Percentiles rank a stretch among this genome's conserved stretches.
Evolutionary conservation across 2,797 vertebrate genomes (phyloP).

Genomic region (Sebastolobus alascanus): DNA sequence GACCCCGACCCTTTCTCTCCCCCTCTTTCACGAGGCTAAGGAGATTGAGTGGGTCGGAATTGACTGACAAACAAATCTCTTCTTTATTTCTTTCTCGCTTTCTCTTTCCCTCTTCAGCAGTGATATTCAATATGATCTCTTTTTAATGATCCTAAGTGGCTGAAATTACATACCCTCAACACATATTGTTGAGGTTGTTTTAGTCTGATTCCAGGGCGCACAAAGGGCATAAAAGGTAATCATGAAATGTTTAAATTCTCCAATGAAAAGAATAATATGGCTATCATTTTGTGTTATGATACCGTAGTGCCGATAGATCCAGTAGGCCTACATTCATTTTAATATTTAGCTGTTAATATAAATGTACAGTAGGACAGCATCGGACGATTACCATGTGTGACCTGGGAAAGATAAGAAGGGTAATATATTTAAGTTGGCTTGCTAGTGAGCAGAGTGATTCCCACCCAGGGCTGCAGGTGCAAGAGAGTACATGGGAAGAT

Average conservation of each 20-base stretch:
- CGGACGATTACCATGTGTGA: conserved; percentile 39
- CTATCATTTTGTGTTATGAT: conserved; percentile 59
- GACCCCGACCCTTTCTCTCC: conserved; percentile 79
- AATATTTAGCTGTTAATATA: conserved; percentile 51
- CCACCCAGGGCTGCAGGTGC: conserved; percentile 3
- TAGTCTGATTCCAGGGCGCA: conserved; percentile 62
- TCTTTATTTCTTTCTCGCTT: conserved; percentile 87
- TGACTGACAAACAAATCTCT: conserved; percentile 94
- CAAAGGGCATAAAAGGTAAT: conserved; percentile 60
- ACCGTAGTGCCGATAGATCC: conserved; percentile 28
- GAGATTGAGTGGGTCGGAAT: conserved; percentile 88
- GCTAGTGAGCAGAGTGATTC: conserved; percentile 35
- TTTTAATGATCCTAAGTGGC: conserved; percentile 94
- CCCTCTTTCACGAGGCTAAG: conserved; percentile 85
- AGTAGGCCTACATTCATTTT: conserved; percentile 39
- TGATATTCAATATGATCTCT: conserved; percentile 96
- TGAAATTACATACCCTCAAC: conserved; percentile 87
- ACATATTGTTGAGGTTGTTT: conserved; percentile 77
- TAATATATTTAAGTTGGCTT: conserved; percentile 39
- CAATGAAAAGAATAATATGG: conserved; percentile 47
- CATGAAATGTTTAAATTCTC: conserved; percentile 56
- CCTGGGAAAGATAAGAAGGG: conserved; percentile 40
- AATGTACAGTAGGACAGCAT: conserved; percentile 32
- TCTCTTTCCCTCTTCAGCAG: conserved; percentile 87
- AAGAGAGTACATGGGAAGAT: conserved; percentile 5